phyloP scores from a whole-genome alignment of 2,888 invertebrate genomes.

The Xanthia togata region DNA sequence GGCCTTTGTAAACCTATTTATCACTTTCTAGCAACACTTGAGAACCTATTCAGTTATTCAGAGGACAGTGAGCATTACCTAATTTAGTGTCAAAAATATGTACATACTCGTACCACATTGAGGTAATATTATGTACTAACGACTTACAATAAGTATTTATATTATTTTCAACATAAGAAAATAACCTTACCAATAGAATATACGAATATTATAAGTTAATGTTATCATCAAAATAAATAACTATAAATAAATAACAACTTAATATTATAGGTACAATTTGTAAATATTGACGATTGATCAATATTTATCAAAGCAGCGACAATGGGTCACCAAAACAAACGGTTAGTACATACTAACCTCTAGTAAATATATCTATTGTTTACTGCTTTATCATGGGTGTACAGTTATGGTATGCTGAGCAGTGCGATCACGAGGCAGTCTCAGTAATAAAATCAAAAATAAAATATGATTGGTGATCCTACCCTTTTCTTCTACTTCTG shows the following conservation, averaged over 20 bases:
- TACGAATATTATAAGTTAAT: constrained; percentile 19
- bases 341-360: no score
- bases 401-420: background rate
- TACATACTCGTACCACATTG: background rate
- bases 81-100: background rate
- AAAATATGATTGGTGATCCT: background rate
- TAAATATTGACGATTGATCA: constrained; percentile 12
- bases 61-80: background rate
- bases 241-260: background rate
- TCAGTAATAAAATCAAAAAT: no score
- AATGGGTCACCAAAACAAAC: background rate
- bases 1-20: background rate
- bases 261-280: background rate
- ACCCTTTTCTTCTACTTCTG: background rate
- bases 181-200: background rate
- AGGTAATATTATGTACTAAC: no score
- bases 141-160: no score
- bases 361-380: background rate
- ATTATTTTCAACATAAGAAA: background rate
- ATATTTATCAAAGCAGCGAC: background rate
- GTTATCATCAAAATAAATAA: constrained; percentile 39
- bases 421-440: no score
- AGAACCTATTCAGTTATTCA: background rate
- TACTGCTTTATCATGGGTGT: background rate
- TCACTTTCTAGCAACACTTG: background rate